These are phyloP conservation scores for Heliangelus exortis DNA, from an alignment of 2,797 vertebrate species.

Conservation along the genomic window DNA sequence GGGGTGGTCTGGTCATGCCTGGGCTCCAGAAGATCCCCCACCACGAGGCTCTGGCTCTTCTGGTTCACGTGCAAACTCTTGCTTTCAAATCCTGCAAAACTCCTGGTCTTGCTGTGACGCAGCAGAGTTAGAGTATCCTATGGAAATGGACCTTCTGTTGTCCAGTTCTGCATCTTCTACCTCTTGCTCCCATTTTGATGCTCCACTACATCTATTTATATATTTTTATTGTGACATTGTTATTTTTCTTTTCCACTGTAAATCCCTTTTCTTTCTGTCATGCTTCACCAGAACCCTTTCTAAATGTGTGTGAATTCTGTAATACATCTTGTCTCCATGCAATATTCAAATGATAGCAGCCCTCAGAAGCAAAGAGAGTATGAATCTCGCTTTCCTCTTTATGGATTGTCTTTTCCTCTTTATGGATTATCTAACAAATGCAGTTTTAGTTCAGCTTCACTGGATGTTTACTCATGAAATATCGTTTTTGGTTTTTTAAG, in stretches of 20 bases:
- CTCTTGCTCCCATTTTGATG: background rate
- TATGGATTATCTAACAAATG: background rate
- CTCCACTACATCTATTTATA: rapidly evolving
- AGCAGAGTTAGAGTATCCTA: rapidly evolving
- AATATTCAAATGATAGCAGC: background rate
- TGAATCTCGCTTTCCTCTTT: background rate
- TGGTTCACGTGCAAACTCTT: rapidly evolving
- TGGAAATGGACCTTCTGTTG: background rate
- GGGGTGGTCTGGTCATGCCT: no score
- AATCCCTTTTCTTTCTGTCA: background rate
- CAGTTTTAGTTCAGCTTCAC: slow-evolving; percentile 4
- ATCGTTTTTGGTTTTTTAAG: background rate
- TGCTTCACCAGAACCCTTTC: background rate
- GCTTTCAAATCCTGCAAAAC: background rate
- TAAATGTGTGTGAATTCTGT: background rate
- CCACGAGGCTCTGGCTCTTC: rapidly evolving
- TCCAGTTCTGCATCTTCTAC: background rate
- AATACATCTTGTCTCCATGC: background rate
- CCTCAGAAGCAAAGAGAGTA: background rate
- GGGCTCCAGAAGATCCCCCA: background rate
- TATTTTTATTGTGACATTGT: background rate
- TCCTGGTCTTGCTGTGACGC: background rate
- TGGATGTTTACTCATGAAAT: background rate
- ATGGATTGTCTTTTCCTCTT: background rate
- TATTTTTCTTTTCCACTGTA: background rate